These are phyloP conservation scores for Leptinotarsa juncta DNA, from an alignment of 2,888 invertebrate genomes.

Conservation along the genomic window DNA sequence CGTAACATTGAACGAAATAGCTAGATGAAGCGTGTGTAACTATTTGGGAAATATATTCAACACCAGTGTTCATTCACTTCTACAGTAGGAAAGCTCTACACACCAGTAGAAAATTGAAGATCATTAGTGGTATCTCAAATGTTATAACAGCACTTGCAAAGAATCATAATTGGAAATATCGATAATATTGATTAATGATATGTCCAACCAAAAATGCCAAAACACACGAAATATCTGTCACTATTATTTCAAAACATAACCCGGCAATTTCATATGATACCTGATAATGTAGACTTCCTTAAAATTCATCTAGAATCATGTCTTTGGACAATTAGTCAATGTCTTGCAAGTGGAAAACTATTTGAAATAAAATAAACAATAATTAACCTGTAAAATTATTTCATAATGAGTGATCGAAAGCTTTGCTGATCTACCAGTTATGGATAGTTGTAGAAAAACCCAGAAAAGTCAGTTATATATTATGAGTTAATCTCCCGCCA, in stretches of 20 bases:
- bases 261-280: too few relatives aligned
- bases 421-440: conserved; percentile 27
- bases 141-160: not conserved
- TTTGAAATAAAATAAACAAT: not conserved
- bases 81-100: not conserved
- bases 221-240: too few relatives aligned
- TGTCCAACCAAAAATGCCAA: too few relatives aligned
- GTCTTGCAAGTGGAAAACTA: too few relatives aligned
- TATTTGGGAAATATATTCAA: not conserved
- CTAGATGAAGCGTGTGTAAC: not conserved
- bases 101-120: not conserved
- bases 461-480: conserved; percentile 5
- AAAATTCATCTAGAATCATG: not conserved
- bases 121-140: conserved; percentile 5
- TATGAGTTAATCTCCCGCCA: too few relatives aligned
- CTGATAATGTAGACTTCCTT: too few relatives aligned
- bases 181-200: too few relatives aligned
- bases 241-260: too few relatives aligned
- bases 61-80: not conserved
- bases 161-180: too few relatives aligned
- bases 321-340: not conserved
- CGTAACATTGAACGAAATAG: too few relatives aligned
- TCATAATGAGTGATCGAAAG: not conserved
- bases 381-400: conserved; percentile 8
- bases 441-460: conserved; percentile 29